Evolutionary conservation across 2,113 vertebrate genomes (phyloP), one percentile per base, ranked within the genome.

Genomic region (Micronycteris hirsuta): DNA sequence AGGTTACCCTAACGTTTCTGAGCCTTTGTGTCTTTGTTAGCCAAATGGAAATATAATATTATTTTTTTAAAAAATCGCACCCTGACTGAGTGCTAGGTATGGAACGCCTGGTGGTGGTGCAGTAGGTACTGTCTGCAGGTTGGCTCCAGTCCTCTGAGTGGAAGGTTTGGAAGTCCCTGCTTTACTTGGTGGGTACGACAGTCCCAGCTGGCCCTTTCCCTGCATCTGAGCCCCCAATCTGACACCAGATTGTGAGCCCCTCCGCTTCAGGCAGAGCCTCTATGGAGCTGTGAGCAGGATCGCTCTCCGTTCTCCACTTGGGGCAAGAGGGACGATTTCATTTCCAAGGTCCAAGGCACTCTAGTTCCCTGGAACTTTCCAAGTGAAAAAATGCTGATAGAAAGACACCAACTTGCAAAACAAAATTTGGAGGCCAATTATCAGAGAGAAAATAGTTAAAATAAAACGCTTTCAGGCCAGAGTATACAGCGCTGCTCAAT

Each of bases 381-480:
- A 70, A 28, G 82, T 58, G 41, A 94, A 14, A 92, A 82, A 86
- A 7, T 38, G 16, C 61, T 31, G 19, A 49, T 52, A 70, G 43
- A 94, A 85, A 86, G 63, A 76, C 2, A 7, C 38, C 36, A 91
- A 31, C 38, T 15, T 91, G 43, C 19, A 93, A 67, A 85, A 87
- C 19, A 93, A 67, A 85, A 87, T 82, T 47, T 82, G 84, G 83
- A 96, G 67, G 36, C 52, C 41, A 24, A 16, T 76, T 93, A 22
- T 91, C 81, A 43, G 33, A 52, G 61, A 96, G 41, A 68, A 85
- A 93, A 91, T 31, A n/a, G 52, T 13, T n/a, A 22, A 96, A 94
- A 61, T 73, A 80, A 86, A 77, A 77, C 2, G 0, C 15, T 67
- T 41, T 52, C 45, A n/a, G 31, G 11, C 38, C 38, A 43, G 49